These are phyloP conservation scores for Gyps fulvus DNA, from an alignment of 2,113 vertebrate genomes.

Conservation along the genomic window DNA sequence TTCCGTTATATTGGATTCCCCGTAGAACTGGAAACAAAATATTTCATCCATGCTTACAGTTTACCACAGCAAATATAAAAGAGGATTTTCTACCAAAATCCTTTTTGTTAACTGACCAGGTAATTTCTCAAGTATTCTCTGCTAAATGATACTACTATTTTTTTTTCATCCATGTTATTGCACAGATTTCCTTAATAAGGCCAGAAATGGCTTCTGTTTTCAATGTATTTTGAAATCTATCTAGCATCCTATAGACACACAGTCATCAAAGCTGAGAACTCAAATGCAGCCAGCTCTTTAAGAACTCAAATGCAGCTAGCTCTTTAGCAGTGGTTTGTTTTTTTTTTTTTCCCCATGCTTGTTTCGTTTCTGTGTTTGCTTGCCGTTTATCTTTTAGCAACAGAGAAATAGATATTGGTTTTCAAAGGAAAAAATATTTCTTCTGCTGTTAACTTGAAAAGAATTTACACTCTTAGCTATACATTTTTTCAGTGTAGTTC, in stretches of 20 bases:
- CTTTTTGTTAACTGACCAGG: not conserved
- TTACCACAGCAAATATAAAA: constrained; percentile 52
- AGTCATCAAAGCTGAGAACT: not conserved
- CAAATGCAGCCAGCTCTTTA: not conserved
- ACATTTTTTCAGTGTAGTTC: not conserved
- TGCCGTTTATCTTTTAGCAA: not conserved
- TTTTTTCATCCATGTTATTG: not conserved
- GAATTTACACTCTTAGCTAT: not conserved
- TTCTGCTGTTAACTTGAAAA: not conserved
- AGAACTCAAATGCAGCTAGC: not conserved
- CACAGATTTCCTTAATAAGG: not conserved
- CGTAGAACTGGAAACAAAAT: constrained; percentile 4
- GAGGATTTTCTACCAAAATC: not conserved
- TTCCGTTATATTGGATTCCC: constrained; percentile 64
- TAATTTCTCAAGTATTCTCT: not conserved
- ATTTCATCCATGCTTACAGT: constrained; percentile 35
- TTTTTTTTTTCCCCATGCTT: too few species aligned
- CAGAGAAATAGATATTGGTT: not conserved
- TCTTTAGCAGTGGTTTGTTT: not conserved
- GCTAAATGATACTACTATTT: not conserved
- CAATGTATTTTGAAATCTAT: not conserved
- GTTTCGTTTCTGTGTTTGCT: not conserved
- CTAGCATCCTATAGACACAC: not conserved
- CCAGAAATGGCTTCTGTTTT: not conserved
- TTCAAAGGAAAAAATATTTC: not conserved